Conservation (phyloP, 2,113 vertebrate genomes). For the Nothocercus julius region DNA sequence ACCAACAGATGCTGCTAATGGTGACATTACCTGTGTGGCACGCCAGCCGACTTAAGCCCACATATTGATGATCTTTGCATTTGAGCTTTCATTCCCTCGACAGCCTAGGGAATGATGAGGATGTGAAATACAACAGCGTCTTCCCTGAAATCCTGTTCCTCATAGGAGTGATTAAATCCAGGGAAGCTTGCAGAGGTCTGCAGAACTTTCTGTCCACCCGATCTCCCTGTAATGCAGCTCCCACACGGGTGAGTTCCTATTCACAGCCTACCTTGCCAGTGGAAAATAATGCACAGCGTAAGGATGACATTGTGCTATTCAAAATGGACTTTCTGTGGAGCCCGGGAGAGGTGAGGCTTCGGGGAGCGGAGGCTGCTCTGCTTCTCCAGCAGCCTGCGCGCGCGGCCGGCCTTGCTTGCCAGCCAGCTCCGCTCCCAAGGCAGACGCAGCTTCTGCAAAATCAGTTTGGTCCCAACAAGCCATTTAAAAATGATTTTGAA, state of each 20-base stretch:
- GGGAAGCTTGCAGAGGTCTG: not conserved
- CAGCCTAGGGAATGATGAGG: not conserved
- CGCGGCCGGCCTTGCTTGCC: slow-evolving; percentile 26
- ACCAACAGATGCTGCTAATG: not conserved
- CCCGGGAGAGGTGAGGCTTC: not conserved
- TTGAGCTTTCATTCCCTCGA: not conserved
- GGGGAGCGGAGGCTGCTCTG: not conserved
- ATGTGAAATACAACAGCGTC: not conserved
- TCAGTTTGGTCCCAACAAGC: slow-evolving; percentile 13
- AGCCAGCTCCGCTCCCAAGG: slow-evolving; percentile 11
- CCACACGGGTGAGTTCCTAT: rapidly evolving
- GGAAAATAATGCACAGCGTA: not conserved
- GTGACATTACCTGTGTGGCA: rapidly evolving
- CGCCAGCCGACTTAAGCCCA: not conserved
- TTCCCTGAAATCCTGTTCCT: not conserved
- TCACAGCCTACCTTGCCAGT: not conserved
- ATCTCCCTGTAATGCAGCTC: rapidly evolving
- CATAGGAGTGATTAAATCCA: not conserved
- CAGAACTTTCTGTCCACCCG: rapidly evolving
- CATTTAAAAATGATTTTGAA: slow-evolving; percentile 24
- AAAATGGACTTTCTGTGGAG: rapidly evolving
- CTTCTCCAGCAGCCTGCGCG: not conserved
- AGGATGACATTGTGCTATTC: not conserved
- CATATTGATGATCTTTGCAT: not conserved
- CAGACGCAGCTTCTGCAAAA: not conserved